Evolutionary conservation across 2,113 vertebrate species (phyloP), one percentile per base, ranked within the genome.

Genomic region (Columba janthina): DNA sequence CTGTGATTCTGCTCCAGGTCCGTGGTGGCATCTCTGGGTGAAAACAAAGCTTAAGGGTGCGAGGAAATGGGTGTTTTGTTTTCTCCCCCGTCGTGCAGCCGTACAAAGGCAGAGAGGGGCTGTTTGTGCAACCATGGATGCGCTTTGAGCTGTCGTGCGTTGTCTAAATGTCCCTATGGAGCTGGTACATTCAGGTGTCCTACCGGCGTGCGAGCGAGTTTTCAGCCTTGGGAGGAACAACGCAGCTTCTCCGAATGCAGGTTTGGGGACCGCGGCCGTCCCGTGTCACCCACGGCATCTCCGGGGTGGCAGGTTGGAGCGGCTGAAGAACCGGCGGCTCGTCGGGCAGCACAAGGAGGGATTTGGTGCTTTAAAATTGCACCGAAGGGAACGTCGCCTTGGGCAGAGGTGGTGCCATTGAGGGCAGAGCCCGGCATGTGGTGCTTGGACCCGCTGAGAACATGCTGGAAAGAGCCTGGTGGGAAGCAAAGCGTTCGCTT

Each of bases 371-470:
- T 58, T 16, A 11, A 38, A 46, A 36, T 57, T 22, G 21, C 29
- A 22, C 69, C 8, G 5, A 50, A 32, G 67, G 46, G 62, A 57
- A 16, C 12, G 57, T 57, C 57, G 74, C 4, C 24, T 61, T 44
- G 4, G 46, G 42, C 36, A 34, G 40, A 20, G 4, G 20, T 21
- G 3, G 32, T 11, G 26, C 38, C 1, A 5, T 28, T 0, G 2
- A 32, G 46, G 12, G 19, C 1, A 0, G 58, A 32, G 46, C 85
- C 46, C 5, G 19, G 71, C 36, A 0, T 0, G 7, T 0, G 2
- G 53, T 0, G 1, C 70, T 73, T 2, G 5, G 42, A 4, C 28
- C 5, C 2, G 13, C 25, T 38, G 65, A 51, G 94, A 70, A 64
- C 44, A 34, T 56, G 46, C 82, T 90, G 82, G 83, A 53, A 61